phyloP scores from a whole-genome alignment of 2,888 invertebrate genomes.

The Deilephila porcellus region DNA sequence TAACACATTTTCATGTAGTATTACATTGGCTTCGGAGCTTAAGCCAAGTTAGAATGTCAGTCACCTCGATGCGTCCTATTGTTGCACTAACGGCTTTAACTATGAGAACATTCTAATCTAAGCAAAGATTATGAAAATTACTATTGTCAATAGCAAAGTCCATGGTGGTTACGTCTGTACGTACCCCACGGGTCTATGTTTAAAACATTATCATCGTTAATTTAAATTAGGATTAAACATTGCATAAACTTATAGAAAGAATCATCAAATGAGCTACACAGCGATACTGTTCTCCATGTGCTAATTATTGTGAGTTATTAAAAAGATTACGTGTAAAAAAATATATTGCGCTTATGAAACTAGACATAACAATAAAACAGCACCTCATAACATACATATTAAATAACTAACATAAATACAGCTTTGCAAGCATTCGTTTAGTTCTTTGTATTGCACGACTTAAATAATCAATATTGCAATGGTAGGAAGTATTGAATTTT shows the following conservation, averaged over 20 bases:
- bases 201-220: no score
- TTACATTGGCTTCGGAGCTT: conserved; percentile 14
- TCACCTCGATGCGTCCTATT: conserved; percentile 33
- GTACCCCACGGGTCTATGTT: neutral
- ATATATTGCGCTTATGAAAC: neutral
- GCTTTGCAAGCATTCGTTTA: neutral
- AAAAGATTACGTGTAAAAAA: no score
- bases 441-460: neutral
- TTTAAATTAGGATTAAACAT: neutral
- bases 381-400: neutral
- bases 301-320: no score
- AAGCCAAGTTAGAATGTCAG: conserved; percentile 23
- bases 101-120: conserved; percentile 15
- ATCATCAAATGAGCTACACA: no score
- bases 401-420: neutral
- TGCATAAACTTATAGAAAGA: neutral
- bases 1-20: conserved; percentile 14
- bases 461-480: conserved; percentile 5
- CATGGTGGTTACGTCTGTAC: neutral
- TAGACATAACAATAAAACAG: neutral
- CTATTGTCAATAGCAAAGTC: neutral
- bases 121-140: neutral
- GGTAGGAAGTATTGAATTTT: conserved; percentile 38
- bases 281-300: no score
- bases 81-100: conserved; percentile 33